Percentiles rank a stretch among this genome's conserved stretches.
Evolutionary conservation across 1,140 invertebrate genomes (phyloP).

Genomic region (Drosophila nebulosa): DNA sequence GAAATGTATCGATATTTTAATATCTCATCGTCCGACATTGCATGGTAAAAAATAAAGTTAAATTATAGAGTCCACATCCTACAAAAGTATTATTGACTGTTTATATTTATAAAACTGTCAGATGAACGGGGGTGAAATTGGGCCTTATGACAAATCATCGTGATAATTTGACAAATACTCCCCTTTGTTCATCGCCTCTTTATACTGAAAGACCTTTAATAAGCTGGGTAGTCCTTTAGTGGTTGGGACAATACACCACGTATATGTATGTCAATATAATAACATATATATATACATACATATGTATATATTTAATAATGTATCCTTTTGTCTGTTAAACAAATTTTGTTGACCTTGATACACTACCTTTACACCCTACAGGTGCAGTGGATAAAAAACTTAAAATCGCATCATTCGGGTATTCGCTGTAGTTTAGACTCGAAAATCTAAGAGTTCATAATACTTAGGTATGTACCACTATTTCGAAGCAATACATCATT

Average conservation of each 20-base stretch:
- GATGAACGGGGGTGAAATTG: not conserved
- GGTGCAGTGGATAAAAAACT: no score
- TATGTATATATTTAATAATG: no score
- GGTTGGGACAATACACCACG: no score
- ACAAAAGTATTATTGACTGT: not conserved
- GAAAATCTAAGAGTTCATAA: not conserved
- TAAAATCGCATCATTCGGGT: no score
- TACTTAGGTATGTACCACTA: no score
- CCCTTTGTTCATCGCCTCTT: constrained; percentile 12
- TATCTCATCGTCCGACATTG: not conserved
- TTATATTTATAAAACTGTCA: not conserved
- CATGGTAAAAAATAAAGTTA: not conserved
- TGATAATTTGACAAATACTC: constrained; percentile 34
- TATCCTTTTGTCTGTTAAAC: no score
- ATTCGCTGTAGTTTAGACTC: no score
- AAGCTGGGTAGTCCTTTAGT: not conserved
- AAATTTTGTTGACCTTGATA: no score
- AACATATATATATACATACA: not conserved
- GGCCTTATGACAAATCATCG: not conserved
- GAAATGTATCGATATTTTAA: not conserved
- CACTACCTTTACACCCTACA: no score
- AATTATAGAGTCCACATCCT: not conserved
- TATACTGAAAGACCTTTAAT: not conserved
- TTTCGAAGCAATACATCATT: no score
- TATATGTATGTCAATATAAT: not conserved